A percentile compares a stretch with the other conserved stretches of the same genome.
Conservation (phyloP, 2,888 invertebrate genomes). For the Eudiplozoon nipponicum region DNA sequence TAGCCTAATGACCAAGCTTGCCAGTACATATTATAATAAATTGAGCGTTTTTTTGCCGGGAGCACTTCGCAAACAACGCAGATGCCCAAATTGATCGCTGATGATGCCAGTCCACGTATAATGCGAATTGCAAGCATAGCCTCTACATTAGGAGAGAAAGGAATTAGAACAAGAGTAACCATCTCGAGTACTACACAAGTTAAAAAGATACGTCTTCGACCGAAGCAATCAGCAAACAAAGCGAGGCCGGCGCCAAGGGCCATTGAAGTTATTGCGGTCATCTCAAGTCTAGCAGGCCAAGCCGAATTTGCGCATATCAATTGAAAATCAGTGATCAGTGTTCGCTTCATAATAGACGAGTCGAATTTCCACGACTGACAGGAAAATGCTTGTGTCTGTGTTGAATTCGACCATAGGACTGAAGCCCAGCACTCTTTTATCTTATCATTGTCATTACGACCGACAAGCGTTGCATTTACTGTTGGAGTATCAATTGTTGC, state of each 20-base stretch:
- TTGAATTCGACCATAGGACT: not conserved
- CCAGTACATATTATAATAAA: constrained; percentile 9
- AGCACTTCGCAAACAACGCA: constrained; percentile 4
- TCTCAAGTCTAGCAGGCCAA: not conserved
- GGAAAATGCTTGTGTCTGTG: constrained; percentile 1
- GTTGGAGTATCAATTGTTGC: no score
- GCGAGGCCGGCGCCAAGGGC: constrained; percentile 7
- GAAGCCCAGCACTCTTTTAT: not conserved
- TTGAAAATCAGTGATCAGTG: constrained; percentile 11
- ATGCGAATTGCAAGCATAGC: constrained; percentile 1
- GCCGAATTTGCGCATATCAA: constrained; percentile 5
- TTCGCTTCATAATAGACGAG: constrained; percentile 3
- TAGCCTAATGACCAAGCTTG: constrained; percentile 10
- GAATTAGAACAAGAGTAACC: not conserved
- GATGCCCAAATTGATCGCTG: constrained; percentile 1
- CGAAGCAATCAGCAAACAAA: constrained; percentile 5
- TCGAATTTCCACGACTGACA: constrained; percentile 6
- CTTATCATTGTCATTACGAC: not conserved
- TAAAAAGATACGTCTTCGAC: constrained; percentile 9
- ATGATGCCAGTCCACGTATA: constrained; percentile 4
- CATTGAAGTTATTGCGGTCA: constrained; percentile 6
- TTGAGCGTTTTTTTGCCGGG: constrained; percentile 1
- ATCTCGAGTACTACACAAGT: constrained; percentile 3
- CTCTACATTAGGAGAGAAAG: constrained; percentile 8
- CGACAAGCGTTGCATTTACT: not conserved